phyloP scores from a whole-genome alignment of 1,140 invertebrate genomes.

The Lerema accius region DNA sequence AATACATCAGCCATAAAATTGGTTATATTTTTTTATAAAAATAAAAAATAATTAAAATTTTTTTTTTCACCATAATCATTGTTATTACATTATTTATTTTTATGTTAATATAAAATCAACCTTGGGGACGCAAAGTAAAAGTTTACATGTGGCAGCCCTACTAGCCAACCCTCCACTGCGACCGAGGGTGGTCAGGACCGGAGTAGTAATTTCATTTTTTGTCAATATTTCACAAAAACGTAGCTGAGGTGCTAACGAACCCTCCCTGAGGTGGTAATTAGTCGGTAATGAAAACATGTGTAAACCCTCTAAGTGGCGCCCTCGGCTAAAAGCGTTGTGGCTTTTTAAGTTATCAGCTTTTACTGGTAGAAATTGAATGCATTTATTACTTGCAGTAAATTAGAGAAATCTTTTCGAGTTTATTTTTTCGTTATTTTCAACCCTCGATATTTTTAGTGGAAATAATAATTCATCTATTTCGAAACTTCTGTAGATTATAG shows the following conservation, averaged over 20 bases:
- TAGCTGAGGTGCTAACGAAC: slow-evolving; percentile 31
- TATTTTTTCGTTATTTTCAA: too few species aligned
- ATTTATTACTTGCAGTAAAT: neutral
- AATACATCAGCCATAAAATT: too few species aligned
- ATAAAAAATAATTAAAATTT: too few species aligned
- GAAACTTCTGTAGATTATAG: too few species aligned
- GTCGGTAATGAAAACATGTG: slow-evolving; percentile 20
- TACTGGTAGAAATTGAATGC: slow-evolving; percentile 5
- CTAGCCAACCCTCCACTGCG: neutral
- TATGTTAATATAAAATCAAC: too few species aligned
- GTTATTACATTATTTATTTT: too few species aligned
- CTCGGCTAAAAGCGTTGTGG: slow-evolving; percentile 20
- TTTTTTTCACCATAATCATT: too few species aligned
- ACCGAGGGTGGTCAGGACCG: slow-evolving; percentile 20
- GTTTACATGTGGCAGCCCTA: slow-evolving; percentile 5
- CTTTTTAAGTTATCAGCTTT: slow-evolving; percentile 7
- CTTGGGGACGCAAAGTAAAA: too few species aligned
- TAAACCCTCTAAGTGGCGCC: slow-evolving; percentile 31
- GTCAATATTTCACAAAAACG: slow-evolving; percentile 19
- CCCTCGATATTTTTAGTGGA: too few species aligned
- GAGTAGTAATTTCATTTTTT: slow-evolving; percentile 30
- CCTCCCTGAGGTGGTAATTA: slow-evolving; percentile 23
- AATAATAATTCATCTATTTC: too few species aligned
- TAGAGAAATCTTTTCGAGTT: too few species aligned
- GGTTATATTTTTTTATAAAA: too few species aligned